Evolutionary conservation across 2,888 invertebrate species (phyloP), one percentile per base, ranked within the genome.

Genomic region (Gnatocerus cornutus): DNA sequence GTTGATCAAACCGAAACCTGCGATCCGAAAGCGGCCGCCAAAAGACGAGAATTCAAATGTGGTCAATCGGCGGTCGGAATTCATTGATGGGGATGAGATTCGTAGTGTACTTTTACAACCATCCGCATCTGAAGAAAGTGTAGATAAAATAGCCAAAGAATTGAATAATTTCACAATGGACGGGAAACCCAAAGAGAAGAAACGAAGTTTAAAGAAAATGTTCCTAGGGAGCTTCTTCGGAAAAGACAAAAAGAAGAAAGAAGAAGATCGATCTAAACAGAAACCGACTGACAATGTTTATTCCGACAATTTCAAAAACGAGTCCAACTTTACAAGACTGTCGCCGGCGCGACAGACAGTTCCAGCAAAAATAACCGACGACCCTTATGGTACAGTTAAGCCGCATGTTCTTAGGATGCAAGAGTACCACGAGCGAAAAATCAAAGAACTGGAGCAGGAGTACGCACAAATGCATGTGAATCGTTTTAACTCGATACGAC

Each of bases 171-270:
- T 84, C 69, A 78, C 79, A 6, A 84, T 82, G 82, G 82, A 83
- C 16, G 71, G 74, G 12, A 78, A 79, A 63, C 66, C 74, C 1
- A 79, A 81, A 74, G 81, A 84, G 46, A 83, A 83, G 71, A 85
- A 83, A 74, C 79, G 84, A 68, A 82, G 84, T 68, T 83, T 85
- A 52, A 76, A 79, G 4, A 81, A 77, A 71, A 78, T 84, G 39
- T 81, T 84, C 45, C 74, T 80, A 5, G 79, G 78, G 3, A 75
- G 76, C 29, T 75, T 83, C 48, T 82, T 83, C 74, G 71, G 81
- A 45, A 84, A 83, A 65, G 85, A 86, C 66, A 85, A 84, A 52
- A 85, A 86, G 69, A 85, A 86, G 68, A 75, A 76, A 59, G 79
- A 81, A 3, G 77, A 78, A 12, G 84, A 85, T 45, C 82, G 81